These are phyloP conservation scores for Amphipyra tragopoginis DNA, from an alignment of 2,888 invertebrate species.

Conservation along the genomic window DNA sequence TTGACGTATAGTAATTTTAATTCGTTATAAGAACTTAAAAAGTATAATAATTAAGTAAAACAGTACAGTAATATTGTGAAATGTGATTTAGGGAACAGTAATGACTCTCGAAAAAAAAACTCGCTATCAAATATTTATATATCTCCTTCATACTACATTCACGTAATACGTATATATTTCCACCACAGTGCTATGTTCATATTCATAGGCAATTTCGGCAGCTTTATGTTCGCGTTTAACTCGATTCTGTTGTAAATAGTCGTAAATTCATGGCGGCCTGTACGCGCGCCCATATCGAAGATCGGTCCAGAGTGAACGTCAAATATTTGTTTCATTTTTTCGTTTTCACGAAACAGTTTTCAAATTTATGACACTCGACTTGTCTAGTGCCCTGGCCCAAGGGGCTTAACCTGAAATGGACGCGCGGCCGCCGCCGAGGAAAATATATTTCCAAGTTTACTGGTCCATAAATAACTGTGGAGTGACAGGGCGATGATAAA, in stretches of 20 bases:
- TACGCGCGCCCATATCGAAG: constrained; percentile 69
- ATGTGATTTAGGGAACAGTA: too few species aligned
- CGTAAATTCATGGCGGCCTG: constrained; percentile 65
- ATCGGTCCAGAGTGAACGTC: constrained; percentile 74
- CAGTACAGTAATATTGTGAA: too few species aligned
- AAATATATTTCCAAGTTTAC: constrained; percentile 90
- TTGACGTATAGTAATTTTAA: too few species aligned
- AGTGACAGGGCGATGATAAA: constrained; percentile 89
- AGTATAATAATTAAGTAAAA: too few species aligned
- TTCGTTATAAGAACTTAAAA: too few species aligned
- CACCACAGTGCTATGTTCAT: constrained; percentile 37
- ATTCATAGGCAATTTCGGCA: constrained; percentile 57
- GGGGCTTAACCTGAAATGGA: constrained; percentile 89
- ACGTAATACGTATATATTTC: constrained; percentile 23
- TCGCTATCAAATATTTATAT: not conserved
- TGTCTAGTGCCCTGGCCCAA: constrained; percentile 86
- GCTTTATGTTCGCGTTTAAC: constrained; percentile 64
- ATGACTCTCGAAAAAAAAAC: too few species aligned
- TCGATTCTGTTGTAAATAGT: constrained; percentile 63
- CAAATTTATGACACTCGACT: constrained; percentile 89
- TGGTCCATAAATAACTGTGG: constrained; percentile 88
- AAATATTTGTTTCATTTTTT: constrained; percentile 86
- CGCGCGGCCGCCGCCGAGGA: constrained; percentile 84
- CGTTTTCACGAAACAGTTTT: constrained; percentile 85
- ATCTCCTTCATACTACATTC: constrained; percentile 24